phyloP scores from a whole-genome alignment of 2,888 invertebrate genomes.

The Macrosoma leucophasiata region DNA sequence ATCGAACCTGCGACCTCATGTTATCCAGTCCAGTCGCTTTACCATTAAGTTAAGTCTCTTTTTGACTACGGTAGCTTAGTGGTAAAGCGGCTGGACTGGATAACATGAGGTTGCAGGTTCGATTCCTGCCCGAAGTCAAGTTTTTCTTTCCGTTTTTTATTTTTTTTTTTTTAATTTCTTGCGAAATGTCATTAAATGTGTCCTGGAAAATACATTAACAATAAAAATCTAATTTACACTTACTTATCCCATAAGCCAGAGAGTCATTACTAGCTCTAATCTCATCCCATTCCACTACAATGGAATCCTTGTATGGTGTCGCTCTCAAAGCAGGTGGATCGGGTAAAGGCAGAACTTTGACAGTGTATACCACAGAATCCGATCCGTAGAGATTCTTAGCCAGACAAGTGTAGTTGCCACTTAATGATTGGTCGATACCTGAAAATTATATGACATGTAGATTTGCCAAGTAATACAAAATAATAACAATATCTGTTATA shows the following conservation, averaged over 20 bases:
- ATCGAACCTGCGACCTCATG: too few species aligned
- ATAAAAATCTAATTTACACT: conserved; percentile 31
- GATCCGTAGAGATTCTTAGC: conserved; percentile 89
- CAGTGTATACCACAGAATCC: conserved; percentile 86
- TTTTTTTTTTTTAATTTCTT: too few species aligned
- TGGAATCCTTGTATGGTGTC: conserved; percentile 64
- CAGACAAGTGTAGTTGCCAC: conserved; percentile 87
- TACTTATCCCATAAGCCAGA: conserved; percentile 50
- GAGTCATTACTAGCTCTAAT: conserved; percentile 51
- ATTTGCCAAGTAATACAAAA: neutral
- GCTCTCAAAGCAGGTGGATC: conserved; percentile 79
- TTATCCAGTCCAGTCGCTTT: too few species aligned
- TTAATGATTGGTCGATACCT: conserved; percentile 83
- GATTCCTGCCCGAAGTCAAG: too few species aligned
- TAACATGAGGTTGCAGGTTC: too few species aligned
- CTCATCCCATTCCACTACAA: conserved; percentile 82
- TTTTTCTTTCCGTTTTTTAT: too few species aligned
- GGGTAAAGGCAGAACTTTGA: conserved; percentile 85
- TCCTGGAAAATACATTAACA: neutral
- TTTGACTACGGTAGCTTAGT: too few species aligned
- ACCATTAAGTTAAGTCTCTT: too few species aligned
- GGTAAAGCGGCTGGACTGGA: too few species aligned
- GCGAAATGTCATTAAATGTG: too few species aligned
- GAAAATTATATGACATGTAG: conserved; percentile 17
- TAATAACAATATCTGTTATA: too few species aligned